Conservation (phyloP, 2,888 invertebrate genomes). For the Euzetes globulus region DNA sequence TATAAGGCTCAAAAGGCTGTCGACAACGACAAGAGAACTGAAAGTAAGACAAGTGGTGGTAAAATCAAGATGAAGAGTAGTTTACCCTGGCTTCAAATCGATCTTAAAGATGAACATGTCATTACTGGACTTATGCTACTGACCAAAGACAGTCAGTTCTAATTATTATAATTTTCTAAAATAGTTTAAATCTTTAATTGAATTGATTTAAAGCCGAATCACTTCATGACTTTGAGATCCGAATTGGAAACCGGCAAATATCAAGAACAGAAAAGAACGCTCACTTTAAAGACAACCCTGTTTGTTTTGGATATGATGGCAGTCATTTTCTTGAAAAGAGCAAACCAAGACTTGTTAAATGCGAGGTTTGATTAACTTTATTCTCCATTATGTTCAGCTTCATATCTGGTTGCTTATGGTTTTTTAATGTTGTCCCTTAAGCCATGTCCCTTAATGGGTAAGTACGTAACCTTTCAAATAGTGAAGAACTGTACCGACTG, state of each 20-base stretch:
- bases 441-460: constrained; percentile 40
- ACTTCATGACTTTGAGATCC: constrained; percentile 41
- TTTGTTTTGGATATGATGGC: constrained; percentile 7
- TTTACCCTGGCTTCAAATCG: constrained; percentile 42
- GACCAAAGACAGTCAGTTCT: not conserved
- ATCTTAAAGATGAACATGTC: constrained; percentile 39
- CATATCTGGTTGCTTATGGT: not conserved
- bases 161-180: not conserved
- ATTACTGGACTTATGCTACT: constrained; percentile 12
- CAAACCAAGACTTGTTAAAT: constrained; percentile 37
- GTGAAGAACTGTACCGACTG: constrained; percentile 40
- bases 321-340: constrained; percentile 35
- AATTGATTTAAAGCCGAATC: constrained; percentile 36
- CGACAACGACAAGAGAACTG: constrained; percentile 38
- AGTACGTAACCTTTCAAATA: constrained; percentile 41
- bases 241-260: constrained; percentile 39
- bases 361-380: constrained; percentile 27
- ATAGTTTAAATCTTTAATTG: not conserved
- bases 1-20: constrained; percentile 41
- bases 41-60: constrained; percentile 28
- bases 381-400: not conserved
- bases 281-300: not conserved
- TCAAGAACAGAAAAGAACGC: constrained; percentile 6
- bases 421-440: too few relatives aligned
- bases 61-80: constrained; percentile 5